These are phyloP conservation scores for Oryzaephilus surinamensis DNA, from an alignment of 1,140 invertebrate species.

Conservation along the genomic window DNA sequence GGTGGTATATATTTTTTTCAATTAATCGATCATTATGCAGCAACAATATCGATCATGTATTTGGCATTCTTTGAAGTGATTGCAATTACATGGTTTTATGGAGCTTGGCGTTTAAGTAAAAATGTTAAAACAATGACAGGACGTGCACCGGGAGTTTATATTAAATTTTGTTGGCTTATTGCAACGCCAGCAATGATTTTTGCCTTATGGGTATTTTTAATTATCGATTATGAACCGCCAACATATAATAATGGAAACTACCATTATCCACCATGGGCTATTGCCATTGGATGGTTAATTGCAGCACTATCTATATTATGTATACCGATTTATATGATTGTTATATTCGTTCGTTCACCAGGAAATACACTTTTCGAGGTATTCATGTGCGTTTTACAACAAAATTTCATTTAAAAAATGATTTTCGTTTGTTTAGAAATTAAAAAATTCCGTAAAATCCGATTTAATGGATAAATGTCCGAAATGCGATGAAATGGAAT, in stretches of 20 bases:
- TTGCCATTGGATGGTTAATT: conserved; percentile 77
- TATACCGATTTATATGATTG: conserved; percentile 71
- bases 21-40: conserved; percentile 85
- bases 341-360: conserved; percentile 56
- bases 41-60: conserved; percentile 83
- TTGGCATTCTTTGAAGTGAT: conserved; percentile 87
- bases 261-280: conserved; percentile 73
- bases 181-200: conserved; percentile 70
- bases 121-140: conserved; percentile 87
- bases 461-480: conserved; percentile 24
- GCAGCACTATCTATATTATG: conserved; percentile 72
- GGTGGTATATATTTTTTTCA: conserved; percentile 90
- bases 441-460: conserved; percentile 29
- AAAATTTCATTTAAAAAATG: neutral
- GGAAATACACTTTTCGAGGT: conserved; percentile 65
- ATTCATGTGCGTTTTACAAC: conserved; percentile 15
- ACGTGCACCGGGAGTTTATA: conserved; percentile 62
- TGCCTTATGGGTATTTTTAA: conserved; percentile 75
- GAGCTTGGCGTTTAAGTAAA: conserved; percentile 62
- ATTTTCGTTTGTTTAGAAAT: conserved; percentile 28
- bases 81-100: conserved; percentile 85
- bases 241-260: conserved; percentile 68
- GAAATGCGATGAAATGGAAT: conserved; percentile 25
- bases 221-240: conserved; percentile 76
- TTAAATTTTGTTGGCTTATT: conserved; percentile 75